A percentile compares a stretch with the other conserved stretches of the same genome.
Conservation (phyloP, 2,888 invertebrate genomes). For the Rotaria socialis region DNA sequence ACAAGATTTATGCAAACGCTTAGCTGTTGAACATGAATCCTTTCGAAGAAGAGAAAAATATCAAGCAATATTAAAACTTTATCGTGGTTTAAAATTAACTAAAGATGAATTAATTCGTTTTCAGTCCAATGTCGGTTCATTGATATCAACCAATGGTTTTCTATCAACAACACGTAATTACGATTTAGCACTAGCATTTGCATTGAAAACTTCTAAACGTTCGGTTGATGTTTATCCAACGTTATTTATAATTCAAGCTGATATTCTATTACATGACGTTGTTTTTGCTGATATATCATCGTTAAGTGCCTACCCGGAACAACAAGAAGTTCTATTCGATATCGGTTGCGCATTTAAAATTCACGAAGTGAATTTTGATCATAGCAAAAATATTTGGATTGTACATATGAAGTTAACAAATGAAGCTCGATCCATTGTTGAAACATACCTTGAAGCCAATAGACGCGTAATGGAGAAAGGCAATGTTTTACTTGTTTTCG, state of each 20-base stretch:
- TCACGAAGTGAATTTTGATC: neutral
- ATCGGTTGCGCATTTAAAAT: conserved; percentile 17
- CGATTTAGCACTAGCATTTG: neutral
- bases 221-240: neutral
- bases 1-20: neutral
- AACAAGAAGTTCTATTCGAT: conserved; percentile 9
- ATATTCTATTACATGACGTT: neutral
- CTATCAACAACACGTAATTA: neutral
- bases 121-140: neutral
- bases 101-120: neutral
- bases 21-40: neutral
- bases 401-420: neutral
- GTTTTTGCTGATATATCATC: neutral
- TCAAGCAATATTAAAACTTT: neutral
- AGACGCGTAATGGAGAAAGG: neutral
- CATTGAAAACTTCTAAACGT: conserved; percentile 20
- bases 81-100: conserved; percentile 9
- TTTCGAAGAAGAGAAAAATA: neutral
- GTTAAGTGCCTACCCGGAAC: neutral
- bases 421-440: neutral
- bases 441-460: neutral
- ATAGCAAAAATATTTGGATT: neutral
- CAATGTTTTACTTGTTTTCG: neutral
- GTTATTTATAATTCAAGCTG: neutral
- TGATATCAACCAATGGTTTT: conserved; percentile 15